A percentile compares a stretch with the other conserved stretches of the same genome.
Conservation (phyloP, 2,888 invertebrate genomes). For the Folsomia candida region DNA sequence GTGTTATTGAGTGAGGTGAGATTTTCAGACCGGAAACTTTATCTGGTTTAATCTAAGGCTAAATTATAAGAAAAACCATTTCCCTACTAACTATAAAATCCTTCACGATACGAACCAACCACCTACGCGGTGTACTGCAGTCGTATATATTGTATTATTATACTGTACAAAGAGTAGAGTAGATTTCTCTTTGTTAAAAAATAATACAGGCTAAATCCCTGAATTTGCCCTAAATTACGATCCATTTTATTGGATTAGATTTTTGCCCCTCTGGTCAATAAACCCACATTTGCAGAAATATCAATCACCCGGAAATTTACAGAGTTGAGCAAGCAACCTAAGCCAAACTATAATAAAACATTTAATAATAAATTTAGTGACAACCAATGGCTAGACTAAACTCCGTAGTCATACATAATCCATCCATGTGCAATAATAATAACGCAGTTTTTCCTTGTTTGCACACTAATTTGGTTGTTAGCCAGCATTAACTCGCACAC, state of each 20-base stretch:
- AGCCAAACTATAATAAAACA: background rate
- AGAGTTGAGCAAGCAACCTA: background rate
- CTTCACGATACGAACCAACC: no score
- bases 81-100: background rate
- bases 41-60: constrained; percentile 5
- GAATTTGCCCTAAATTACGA: background rate
- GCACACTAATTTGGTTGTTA: background rate
- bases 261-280: background rate
- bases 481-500: background rate
- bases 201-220: background rate
- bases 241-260: background rate
- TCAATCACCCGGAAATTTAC: background rate
- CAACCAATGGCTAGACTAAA: no score
- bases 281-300: background rate
- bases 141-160: background rate
- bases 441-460: background rate
- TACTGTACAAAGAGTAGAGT: background rate
- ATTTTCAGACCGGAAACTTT: constrained; percentile 17
- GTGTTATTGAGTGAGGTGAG: background rate
- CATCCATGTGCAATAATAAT: background rate
- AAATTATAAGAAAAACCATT: background rate
- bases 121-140: no score
- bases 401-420: no score
- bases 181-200: background rate
- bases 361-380: no score